Evolutionary conservation across 2,797 vertebrate genomes (phyloP), one percentile per base, ranked within the genome.

Genomic region (Cossypha polioptera): DNA sequence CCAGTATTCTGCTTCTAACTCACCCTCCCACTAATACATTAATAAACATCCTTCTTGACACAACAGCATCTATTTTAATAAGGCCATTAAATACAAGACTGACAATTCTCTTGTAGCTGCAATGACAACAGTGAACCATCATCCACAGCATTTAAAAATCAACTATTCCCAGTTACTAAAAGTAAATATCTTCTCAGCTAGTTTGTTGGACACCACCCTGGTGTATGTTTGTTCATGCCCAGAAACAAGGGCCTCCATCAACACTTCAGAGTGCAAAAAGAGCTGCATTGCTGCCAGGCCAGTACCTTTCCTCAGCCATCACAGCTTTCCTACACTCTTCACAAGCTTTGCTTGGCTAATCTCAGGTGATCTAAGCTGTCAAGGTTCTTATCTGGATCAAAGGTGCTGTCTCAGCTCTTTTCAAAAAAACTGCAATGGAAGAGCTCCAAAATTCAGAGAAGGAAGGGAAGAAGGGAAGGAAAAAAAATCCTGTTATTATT

Each of bases 251-350:
- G 31, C 58, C 10, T 25, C 36, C 21, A 2, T 19, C 65, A 31
- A 12, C 5, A 3, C 43, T 28, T 15, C 8, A 15, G 72, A 55
- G 42, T 3, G n/a, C 3, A 47, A 24, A 2, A 33, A 42, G 82
- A 50, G 58, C 21, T 67, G 83, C 36, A 17, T 2, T 8, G 2
- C 40, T 80, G 72, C 68, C 79, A 50, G 42, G 33, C 2, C 55
- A 53, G 25, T 0, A 11, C 38, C 14, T 58, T 58, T 76, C 24
- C 42, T 62, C 76, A 47, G 6, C n/a, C 36, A 33, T 8, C 2
- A 0, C 22, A 50, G 9, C 13, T 26, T 58, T 17, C 69, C 72
- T 42, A 1, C 7, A 0, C 19, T 42, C 33, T 42, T 5, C 43
- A 3, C 1, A 10, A 62, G 11, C 51, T 68, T 55, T 9, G 2